Evolutionary conservation across 2,113 vertebrate genomes (phyloP).

Genomic region (Gymnobelideus leadbeateri): DNA sequence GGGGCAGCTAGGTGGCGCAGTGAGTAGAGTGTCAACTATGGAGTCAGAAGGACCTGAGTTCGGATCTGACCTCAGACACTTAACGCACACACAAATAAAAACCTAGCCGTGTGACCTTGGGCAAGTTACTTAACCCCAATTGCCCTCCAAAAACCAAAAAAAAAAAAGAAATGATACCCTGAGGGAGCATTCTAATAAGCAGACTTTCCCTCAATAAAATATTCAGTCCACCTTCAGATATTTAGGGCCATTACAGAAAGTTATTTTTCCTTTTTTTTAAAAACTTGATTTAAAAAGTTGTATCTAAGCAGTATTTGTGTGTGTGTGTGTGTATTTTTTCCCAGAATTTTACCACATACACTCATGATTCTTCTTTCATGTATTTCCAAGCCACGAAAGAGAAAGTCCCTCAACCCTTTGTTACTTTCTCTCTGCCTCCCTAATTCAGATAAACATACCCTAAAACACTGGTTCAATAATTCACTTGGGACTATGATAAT

Average conservation of each 20-base stretch:
- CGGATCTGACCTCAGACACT: too few species aligned
- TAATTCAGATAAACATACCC: conserved; percentile 24
- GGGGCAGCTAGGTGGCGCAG: too few species aligned
- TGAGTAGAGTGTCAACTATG: too few species aligned
- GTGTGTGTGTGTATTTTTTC: neutral
- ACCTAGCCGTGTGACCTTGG: too few species aligned
- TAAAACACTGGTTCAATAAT: neutral
- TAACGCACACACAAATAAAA: too few species aligned
- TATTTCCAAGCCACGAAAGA: neutral
- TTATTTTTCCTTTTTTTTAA: neutral
- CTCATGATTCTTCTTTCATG: neutral
- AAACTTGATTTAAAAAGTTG: neutral
- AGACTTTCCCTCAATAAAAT: neutral
- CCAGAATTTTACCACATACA: neutral
- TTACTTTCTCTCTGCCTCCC: neutral
- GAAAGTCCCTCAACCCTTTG: conserved; percentile 9
- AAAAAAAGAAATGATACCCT: neutral
- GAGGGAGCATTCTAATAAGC: neutral
- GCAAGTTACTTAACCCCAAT: too few species aligned
- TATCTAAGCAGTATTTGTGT: neutral
- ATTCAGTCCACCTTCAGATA: neutral
- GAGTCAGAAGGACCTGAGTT: too few species aligned
- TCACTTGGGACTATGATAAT: too few species aligned
- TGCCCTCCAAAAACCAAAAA: too few species aligned
- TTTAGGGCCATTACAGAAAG: neutral